phyloP scores from a whole-genome alignment of 2,888 invertebrate species.

The Elegia similella region DNA sequence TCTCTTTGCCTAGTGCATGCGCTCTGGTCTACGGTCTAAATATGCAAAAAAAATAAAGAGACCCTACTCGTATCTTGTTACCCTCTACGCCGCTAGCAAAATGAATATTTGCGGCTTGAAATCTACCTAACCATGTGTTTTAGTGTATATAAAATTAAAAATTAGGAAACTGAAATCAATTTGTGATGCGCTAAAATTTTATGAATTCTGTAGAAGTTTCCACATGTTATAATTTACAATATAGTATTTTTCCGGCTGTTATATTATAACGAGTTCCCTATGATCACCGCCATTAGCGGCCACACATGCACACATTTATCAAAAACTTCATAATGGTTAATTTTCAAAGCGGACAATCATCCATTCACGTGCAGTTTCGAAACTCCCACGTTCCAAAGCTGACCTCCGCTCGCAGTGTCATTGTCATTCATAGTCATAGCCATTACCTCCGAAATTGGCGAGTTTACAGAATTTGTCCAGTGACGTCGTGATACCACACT shows the following conservation, averaged over 20 bases:
- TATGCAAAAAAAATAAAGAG: too few relatives aligned
- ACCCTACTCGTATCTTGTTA: too few relatives aligned
- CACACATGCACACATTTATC: slow-evolving; percentile 1
- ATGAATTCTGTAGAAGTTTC: too few relatives aligned
- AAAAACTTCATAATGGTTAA: slow-evolving; percentile 8
- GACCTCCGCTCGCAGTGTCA: slow-evolving; percentile 46
- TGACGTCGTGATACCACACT: slow-evolving; percentile 52
- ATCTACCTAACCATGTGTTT: too few relatives aligned
- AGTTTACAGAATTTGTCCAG: slow-evolving; percentile 48
- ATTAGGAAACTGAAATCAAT: too few relatives aligned
- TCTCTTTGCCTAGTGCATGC: too few relatives aligned
- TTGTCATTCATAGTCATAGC: slow-evolving; percentile 47
- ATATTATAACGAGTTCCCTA: not conserved
- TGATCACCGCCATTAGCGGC: slow-evolving; percentile 5
- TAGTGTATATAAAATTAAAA: too few relatives aligned
- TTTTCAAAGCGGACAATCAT: slow-evolving; percentile 18
- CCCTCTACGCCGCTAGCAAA: too few relatives aligned
- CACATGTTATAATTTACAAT: not conserved
- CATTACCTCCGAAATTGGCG: slow-evolving; percentile 51
- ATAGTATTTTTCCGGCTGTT: not conserved
- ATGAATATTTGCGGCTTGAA: too few relatives aligned
- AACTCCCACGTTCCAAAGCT: slow-evolving; percentile 40
- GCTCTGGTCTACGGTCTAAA: too few relatives aligned
- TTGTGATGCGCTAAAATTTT: too few relatives aligned
- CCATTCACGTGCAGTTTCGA: slow-evolving; percentile 23